These are phyloP conservation scores for Philypnodon macrostomus DNA, from an alignment of 2,797 vertebrate species.

Conservation along the genomic window DNA sequence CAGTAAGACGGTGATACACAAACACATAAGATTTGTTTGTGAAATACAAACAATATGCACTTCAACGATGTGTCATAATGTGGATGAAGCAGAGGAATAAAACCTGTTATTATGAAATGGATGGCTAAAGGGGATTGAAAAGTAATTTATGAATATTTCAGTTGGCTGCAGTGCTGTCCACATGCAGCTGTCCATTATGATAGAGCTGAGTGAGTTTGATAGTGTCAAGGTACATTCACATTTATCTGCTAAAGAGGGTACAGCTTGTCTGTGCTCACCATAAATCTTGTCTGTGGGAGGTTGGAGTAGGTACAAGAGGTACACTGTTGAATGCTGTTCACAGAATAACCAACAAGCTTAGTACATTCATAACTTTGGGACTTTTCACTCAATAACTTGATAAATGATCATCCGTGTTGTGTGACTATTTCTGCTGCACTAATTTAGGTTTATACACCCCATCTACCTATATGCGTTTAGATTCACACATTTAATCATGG, in stretches of 20 bases:
- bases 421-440: too few relatives aligned
- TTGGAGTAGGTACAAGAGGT: constrained; percentile 2
- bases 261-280: neutral
- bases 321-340: neutral
- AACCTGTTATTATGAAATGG: too few relatives aligned
- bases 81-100: too few relatives aligned
- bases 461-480: too few relatives aligned
- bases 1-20: too few relatives aligned
- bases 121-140: neutral
- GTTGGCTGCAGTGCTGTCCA: neutral
- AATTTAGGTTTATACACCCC: too few relatives aligned
- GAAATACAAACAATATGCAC: too few relatives aligned
- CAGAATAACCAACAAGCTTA: neutral
- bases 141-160: neutral
- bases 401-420: too few relatives aligned
- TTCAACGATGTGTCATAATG: too few relatives aligned
- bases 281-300: constrained; percentile 4
- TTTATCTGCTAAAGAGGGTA: constrained; percentile 2
- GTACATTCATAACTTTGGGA: neutral
- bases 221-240: neutral
- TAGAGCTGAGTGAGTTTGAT: neutral
- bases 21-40: too few relatives aligned
- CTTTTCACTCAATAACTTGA: neutral
- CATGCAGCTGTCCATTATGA: neutral
- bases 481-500: too few relatives aligned